Evolutionary conservation across 2,888 invertebrate species (phyloP), one percentile per base, ranked within the genome.

Genomic region (Lapara coniferarum): DNA sequence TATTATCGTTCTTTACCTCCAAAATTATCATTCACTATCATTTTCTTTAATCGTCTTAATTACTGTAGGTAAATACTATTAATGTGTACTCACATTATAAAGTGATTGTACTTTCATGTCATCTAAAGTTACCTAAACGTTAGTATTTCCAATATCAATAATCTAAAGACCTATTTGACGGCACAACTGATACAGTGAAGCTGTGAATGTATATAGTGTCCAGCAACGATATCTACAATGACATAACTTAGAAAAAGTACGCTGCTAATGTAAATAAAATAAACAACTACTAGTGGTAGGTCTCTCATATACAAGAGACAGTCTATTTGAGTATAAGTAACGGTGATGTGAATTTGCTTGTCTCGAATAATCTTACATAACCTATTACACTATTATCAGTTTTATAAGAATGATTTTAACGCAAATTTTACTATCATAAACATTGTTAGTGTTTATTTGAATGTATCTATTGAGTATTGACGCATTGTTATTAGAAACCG

Each of bases 211-310:
- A 79, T 79, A 82, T 77, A 80, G 74, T 77, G 81, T 73, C 75
- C 75, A 78, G 71, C 72, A 71, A 72, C 70, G 85, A 86, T 85
- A 87, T 81, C 75, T 77, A 83, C 82, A 84, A 84, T 83, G 78
- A 79, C 78, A 77, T 74, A 71, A 70, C 71, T 68, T 70, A 77
- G 80, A 78, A 80, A 79, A 72, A 71, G 68, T 77, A 71, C 74
- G 73, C 69, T 74, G 73, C 74, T 71, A 73, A 68, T 51, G 72
- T 74, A 73, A 74, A 70, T 74, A 71, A 74, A 77, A 75, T 74
- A 77, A 71, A 71, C 74, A 68, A 55, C 6, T 46, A 25, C 25
- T 25, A 2, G 25, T 25, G 25, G 25, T 25, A 25, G 25, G 25
- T 25, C 25, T 25, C 25, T 25, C 25, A 2, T 25, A 25, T 25